phyloP scores from a whole-genome alignment of 1,140 invertebrate species.

The Leptinotarsa lineolata region DNA sequence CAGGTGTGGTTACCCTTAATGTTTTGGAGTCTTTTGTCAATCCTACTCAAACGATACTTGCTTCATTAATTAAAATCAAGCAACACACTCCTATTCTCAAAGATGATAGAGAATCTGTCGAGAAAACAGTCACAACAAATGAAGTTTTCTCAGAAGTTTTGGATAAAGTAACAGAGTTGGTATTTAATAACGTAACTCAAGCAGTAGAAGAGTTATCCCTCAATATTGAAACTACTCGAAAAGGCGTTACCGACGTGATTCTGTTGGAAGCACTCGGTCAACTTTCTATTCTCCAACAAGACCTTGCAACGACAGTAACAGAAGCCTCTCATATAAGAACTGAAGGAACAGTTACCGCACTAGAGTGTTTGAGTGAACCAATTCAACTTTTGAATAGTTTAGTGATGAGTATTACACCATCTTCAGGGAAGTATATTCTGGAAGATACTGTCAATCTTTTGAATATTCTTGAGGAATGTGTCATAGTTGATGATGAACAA shows the following conservation, averaged over 20 bases:
- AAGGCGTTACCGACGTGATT: constrained; percentile 40
- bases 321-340: constrained; percentile 43
- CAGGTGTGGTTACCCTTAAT: constrained; percentile 49
- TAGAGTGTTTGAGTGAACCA: constrained; percentile 50
- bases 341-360: constrained; percentile 44
- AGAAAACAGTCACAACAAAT: constrained; percentile 6
- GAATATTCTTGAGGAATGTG: constrained; percentile 52
- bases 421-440: constrained; percentile 43
- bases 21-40: constrained; percentile 58
- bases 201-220: constrained; percentile 48
- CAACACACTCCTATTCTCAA: background rate
- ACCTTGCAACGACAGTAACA: constrained; percentile 44
- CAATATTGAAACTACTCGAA: constrained; percentile 51
- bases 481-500: constrained; percentile 44
- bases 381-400: constrained; percentile 50
- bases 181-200: constrained; percentile 48
- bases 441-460: constrained; percentile 53
- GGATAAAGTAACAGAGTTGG: constrained; percentile 51
- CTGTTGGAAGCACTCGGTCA: constrained; percentile 49
- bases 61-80: constrained; percentile 39
- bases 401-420: constrained; percentile 45
- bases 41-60: constrained; percentile 60
- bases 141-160: constrained; percentile 54
- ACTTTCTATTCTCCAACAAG: constrained; percentile 50
- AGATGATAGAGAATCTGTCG: constrained; percentile 1